Evolutionary conservation across 2,888 invertebrate genomes (phyloP).

Genomic region (Ophonus ardosiacus): DNA sequence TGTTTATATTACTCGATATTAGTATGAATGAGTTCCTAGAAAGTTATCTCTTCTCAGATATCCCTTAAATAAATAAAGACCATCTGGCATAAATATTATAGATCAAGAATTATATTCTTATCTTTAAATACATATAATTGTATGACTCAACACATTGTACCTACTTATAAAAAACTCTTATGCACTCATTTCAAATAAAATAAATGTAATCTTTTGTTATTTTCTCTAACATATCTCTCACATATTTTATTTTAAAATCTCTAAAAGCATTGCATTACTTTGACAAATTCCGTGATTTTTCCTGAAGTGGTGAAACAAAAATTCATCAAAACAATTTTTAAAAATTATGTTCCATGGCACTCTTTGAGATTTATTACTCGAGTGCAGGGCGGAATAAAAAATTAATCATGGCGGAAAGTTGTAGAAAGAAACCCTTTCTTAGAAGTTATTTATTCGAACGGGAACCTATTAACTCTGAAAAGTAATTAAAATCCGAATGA

Average conservation of each 20-base stretch:
- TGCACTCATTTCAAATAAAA: too few species aligned
- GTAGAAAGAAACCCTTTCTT: conserved; percentile 43
- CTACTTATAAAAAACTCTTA: too few species aligned
- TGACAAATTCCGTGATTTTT: neutral
- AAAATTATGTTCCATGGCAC: conserved; percentile 19
- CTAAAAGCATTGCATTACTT: neutral
- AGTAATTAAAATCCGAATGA: conserved; percentile 59
- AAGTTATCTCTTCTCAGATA: too few species aligned
- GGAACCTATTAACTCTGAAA: conserved; percentile 62
- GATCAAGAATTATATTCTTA: too few species aligned
- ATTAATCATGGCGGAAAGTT: conserved; percentile 38
- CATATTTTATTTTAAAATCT: neutral
- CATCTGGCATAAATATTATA: too few species aligned
- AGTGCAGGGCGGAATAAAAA: conserved; percentile 29
- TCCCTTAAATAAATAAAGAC: too few species aligned
- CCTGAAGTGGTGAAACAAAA: neutral
- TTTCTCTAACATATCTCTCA: too few species aligned
- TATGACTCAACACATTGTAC: too few species aligned
- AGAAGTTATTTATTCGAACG: conserved; percentile 61
- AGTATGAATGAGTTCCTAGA: too few species aligned
- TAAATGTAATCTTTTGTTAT: too few species aligned
- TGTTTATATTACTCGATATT: too few species aligned
- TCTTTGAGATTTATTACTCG: conserved; percentile 9
- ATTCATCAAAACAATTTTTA: conserved; percentile 26
- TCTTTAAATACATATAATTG: too few species aligned